These are phyloP conservation scores for Eumerus sabulonum DNA, from an alignment of 2,888 invertebrate genomes.

Conservation along the genomic window DNA sequence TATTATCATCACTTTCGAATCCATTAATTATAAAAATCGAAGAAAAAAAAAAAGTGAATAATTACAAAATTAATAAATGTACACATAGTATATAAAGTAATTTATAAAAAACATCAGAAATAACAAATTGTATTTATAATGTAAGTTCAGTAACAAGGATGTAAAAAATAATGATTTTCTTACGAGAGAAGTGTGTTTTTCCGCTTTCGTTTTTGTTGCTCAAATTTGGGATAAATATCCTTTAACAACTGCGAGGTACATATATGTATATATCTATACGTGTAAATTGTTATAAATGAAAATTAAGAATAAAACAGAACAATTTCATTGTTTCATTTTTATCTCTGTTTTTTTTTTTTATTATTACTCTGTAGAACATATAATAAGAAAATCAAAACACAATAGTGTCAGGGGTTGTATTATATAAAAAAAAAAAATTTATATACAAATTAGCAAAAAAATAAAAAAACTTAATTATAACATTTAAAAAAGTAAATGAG, in stretches of 20 bases:
- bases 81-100: slow-evolving; percentile 55
- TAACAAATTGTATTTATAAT: slow-evolving; percentile 61
- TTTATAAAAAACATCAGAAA: slow-evolving; percentile 59
- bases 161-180: no score
- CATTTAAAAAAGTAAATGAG: slow-evolving; percentile 27
- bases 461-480: background rate
- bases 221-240: slow-evolving; percentile 37
- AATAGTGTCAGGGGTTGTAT: slow-evolving; percentile 31
- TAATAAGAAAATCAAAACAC: slow-evolving; percentile 22
- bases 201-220: slow-evolving; percentile 13
- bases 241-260: slow-evolving; percentile 64
- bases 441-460: slow-evolving; percentile 13
- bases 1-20: slow-evolving; percentile 59
- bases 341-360: background rate
- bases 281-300: slow-evolving; percentile 22
- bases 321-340: slow-evolving; percentile 52
- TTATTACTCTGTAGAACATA: background rate
- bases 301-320: slow-evolving; percentile 56
- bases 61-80: slow-evolving; percentile 44
- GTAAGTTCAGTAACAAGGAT: slow-evolving; percentile 53
- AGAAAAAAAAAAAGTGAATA: slow-evolving; percentile 56
- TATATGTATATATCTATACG: slow-evolving; percentile 38
- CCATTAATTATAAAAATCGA: slow-evolving; percentile 34
- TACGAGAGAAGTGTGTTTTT: background rate
- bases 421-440: background rate